Conservation (phyloP, 2,797 vertebrate species). For the Macropus fuliginosus region DNA sequence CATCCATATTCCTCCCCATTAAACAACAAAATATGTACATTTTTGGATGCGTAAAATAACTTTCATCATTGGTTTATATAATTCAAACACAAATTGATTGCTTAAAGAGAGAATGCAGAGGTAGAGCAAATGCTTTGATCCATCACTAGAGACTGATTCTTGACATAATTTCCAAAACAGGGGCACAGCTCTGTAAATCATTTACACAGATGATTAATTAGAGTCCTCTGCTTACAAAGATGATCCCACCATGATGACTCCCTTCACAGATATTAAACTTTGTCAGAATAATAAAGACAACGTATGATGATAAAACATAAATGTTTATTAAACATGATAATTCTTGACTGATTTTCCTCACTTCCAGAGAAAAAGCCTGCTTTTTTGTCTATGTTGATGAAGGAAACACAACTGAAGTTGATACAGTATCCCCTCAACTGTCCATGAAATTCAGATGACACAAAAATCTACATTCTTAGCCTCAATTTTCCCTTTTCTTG, state of each 20-base stretch:
- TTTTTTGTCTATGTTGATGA: background rate
- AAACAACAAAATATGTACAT: background rate
- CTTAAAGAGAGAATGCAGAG: background rate
- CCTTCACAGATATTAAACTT: conserved; percentile 39
- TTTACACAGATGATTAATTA: conserved; percentile 55
- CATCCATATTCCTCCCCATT: background rate
- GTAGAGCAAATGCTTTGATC: background rate
- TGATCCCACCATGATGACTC: background rate
- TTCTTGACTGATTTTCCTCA: conserved; percentile 42
- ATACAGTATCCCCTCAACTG: background rate
- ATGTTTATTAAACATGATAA: conserved; percentile 47
- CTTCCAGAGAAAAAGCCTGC: background rate
- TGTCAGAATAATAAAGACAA: conserved; percentile 49
- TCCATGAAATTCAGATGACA: background rate
- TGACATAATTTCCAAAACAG: conserved; percentile 41
- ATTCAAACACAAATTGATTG: background rate
- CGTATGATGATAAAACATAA: conserved; percentile 18
- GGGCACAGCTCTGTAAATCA: conserved; percentile 39
- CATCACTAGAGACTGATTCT: conserved; percentile 45
- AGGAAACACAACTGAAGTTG: conserved; percentile 3
- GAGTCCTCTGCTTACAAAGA: background rate
- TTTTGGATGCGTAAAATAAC: background rate
- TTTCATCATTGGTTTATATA: background rate
- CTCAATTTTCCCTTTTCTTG: background rate
- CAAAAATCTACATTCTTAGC: background rate